A percentile compares a stretch with the other conserved stretches of the same genome.
Conservation (phyloP, 2,113 vertebrate species). For the Chaetorhynchus papuensis region DNA sequence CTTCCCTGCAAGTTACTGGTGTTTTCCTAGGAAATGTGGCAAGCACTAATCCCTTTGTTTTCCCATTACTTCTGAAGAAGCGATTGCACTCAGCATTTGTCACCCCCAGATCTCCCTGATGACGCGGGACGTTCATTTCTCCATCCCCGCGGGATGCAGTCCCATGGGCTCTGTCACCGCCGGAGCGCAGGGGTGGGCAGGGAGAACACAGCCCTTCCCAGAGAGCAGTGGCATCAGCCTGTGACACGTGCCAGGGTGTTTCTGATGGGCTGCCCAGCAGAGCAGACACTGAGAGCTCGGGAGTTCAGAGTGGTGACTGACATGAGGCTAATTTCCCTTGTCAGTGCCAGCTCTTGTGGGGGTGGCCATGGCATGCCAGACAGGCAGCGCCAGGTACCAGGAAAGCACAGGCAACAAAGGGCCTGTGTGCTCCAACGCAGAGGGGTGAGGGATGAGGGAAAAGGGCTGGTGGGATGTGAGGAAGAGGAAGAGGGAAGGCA, state of each 20-base stretch:
- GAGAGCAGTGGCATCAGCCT: rapidly evolving
- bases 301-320: not conserved
- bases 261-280: not conserved
- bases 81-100: not conserved
- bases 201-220: not conserved
- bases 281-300: rapidly evolving
- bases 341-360: not conserved
- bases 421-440: not conserved
- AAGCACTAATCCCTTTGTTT: not conserved
- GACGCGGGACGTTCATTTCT: rapidly evolving
- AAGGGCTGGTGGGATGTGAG: not conserved
- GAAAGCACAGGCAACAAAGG: not conserved
- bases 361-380: not conserved
- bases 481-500: not conserved
- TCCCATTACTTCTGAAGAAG: not conserved
- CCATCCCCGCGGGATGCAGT: not conserved
- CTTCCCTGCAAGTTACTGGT: not conserved
- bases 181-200: not conserved
- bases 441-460: not conserved
- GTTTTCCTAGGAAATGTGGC: not conserved
- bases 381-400: not conserved
- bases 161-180: rapidly evolving
- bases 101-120: not conserved
- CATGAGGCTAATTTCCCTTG: not conserved
- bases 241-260: rapidly evolving